Evolutionary conservation across 2,113 vertebrate species (phyloP).

Genomic region (Carlito syrichta): DNA sequence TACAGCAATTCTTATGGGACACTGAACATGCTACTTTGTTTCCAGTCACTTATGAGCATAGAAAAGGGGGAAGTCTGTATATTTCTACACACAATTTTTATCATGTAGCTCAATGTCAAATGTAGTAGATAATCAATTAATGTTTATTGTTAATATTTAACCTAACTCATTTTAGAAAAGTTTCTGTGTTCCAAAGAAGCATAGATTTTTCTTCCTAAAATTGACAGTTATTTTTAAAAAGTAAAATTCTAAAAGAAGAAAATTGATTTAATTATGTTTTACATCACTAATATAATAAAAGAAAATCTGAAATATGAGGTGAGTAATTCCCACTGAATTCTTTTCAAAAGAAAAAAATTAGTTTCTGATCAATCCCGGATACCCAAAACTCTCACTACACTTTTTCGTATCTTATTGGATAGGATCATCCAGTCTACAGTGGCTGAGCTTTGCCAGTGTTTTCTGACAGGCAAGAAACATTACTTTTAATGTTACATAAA

Average conservation of each 20-base stretch:
- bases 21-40: neutral
- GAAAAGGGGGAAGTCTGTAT: neutral
- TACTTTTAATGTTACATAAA: neutral
- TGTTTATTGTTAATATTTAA: neutral
- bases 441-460: neutral
- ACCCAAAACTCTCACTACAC: neutral
- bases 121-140: neutral
- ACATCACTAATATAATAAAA: neutral
- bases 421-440: neutral
- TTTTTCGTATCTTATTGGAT: neutral
- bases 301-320: neutral
- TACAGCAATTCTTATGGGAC: neutral
- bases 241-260: neutral
- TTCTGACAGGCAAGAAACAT: neutral
- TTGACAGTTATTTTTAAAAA: neutral
- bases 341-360: neutral
- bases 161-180: neutral
- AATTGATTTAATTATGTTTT: neutral
- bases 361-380: neutral
- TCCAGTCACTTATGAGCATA: neutral
- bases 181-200: neutral
- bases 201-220: neutral
- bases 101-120: neutral
- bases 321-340: neutral
- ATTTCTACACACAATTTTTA: neutral